Conservation (phyloP, 2,797 vertebrate genomes). For the Pelobates cultripes region DNA sequence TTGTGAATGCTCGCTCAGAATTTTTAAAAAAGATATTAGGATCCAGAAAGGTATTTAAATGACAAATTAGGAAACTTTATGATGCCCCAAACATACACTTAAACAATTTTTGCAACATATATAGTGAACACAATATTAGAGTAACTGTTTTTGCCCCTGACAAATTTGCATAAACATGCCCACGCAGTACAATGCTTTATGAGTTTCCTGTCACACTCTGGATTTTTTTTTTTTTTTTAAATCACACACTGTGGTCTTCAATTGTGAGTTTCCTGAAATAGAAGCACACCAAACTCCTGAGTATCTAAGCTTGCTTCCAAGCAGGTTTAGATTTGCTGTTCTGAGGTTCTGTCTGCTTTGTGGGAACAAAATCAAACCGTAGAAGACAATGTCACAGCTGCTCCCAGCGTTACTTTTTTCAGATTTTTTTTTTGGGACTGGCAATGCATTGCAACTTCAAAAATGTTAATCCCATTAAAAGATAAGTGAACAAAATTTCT, state of each 20-base stretch:
- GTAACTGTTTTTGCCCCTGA: not conserved
- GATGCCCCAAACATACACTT: not conserved
- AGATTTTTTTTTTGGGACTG: not conserved
- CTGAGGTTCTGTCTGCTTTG: not conserved
- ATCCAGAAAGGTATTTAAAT: not conserved
- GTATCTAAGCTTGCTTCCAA: slow-evolving; percentile 33
- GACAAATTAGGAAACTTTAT: not conserved
- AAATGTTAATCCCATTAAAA: not conserved
- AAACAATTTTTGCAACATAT: not conserved
- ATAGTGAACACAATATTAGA: not conserved
- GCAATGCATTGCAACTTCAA: not conserved
- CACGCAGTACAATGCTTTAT: slow-evolving; percentile 37
- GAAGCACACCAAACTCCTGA: slow-evolving; percentile 28
- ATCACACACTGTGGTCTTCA: not conserved
- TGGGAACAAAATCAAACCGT: not conserved
- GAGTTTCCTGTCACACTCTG: not conserved
- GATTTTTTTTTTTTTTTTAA: not conserved
- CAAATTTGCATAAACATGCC: slow-evolving; percentile 8
- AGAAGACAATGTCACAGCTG: not conserved
- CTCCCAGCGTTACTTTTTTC: not conserved
- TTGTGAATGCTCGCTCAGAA: too few species aligned
- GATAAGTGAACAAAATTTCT: not conserved
- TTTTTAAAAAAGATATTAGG: too few species aligned
- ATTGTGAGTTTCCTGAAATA: slow-evolving; percentile 16
- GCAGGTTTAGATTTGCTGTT: not conserved